phyloP scores from a whole-genome alignment of 2,797 vertebrate genomes.

The Pitangus sulphuratus region DNA sequence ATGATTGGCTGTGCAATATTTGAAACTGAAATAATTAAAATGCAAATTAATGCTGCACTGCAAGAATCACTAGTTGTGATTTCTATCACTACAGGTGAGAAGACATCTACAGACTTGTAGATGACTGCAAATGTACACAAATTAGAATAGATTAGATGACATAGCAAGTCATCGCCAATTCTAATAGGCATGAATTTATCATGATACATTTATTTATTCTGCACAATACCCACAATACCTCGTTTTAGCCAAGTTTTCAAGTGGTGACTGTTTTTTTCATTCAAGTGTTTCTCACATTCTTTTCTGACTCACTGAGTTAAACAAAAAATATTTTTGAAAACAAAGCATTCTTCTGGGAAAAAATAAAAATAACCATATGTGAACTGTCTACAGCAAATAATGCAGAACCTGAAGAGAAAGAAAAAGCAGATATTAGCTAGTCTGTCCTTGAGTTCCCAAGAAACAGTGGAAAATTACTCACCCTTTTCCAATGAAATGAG shows the following conservation, averaged over 20 bases:
- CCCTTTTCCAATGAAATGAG: constrained; percentile 1
- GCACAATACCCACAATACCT: neutral
- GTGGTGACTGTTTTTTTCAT: neutral
- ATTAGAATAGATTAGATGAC: constrained; percentile 15
- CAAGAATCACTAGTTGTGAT: constrained; percentile 27
- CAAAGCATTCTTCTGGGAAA: neutral
- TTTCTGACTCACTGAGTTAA: neutral
- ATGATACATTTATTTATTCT: neutral
- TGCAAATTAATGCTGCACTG: constrained; percentile 10
- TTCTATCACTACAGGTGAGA: constrained; percentile 43
- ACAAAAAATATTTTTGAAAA: neutral
- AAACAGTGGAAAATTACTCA: constrained; percentile 19
- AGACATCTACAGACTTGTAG: constrained; percentile 23
- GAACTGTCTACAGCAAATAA: neutral
- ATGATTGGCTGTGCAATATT: neutral
- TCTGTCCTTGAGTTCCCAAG: neutral
- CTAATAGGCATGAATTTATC: neutral
- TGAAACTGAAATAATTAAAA: constrained; percentile 11
- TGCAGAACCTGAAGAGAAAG: neutral
- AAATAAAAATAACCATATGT: constrained; percentile 25
- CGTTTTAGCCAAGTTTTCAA: constrained; percentile 7
- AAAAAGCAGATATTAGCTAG: neutral
- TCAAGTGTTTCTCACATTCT: neutral
- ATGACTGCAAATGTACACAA: constrained; percentile 12
- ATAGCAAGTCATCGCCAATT: neutral